Base-by-base conservation (phyloP, 2,888 invertebrate genomes). In the Drosophila rellima region DNA sequence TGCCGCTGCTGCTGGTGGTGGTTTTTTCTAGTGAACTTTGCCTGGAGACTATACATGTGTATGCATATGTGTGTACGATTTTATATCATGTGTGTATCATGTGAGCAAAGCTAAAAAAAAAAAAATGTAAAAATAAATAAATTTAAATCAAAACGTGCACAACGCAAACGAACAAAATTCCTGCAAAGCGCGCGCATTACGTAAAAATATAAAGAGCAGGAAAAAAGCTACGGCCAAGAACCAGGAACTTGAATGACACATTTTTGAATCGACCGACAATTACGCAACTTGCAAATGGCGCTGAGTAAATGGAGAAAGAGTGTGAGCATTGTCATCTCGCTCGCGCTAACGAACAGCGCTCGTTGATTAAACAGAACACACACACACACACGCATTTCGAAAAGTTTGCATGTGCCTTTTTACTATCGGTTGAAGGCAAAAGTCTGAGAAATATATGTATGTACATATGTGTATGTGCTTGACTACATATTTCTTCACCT, bases 241-340 rank as follows among this genome's bases (percentile, higher is more conserved):
- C 75, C 76, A 76, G 76, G 76, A 76, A 76, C 75, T 76, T 86
- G 89, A 88, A 90, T 88, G 88, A 88, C 88, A 88, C 90, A 88
- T 90, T 90, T 77, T 78, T 81, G 74, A 73, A 80, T 77, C 74
- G 65, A 84, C 51, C 63, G 63, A 69, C 66, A 80, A 90, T 90
- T 88, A 88, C 88, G 90, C 83, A 88, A 90, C 88, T 81, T 76
- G 74, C 68, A 85, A 84, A 88, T 84, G 82, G 86, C 82, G 71
- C 50, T 60, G 67, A 71, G 63, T 56, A 61, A 70, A 67, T 66
- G 63, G 61, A 51, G 57, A 26, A 29, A 23, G 17, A 65, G 42
- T 23, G 29, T 31, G 6, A 26, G 26, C 26, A 7, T 7, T 59
- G 78, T 57, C 56, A 54, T 76, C 86, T 65, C 62, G 18, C 62